Evolutionary conservation across 2,797 vertebrate genomes (phyloP), one percentile per base, ranked within the genome.

Genomic region (Enteromius radiatus): DNA sequence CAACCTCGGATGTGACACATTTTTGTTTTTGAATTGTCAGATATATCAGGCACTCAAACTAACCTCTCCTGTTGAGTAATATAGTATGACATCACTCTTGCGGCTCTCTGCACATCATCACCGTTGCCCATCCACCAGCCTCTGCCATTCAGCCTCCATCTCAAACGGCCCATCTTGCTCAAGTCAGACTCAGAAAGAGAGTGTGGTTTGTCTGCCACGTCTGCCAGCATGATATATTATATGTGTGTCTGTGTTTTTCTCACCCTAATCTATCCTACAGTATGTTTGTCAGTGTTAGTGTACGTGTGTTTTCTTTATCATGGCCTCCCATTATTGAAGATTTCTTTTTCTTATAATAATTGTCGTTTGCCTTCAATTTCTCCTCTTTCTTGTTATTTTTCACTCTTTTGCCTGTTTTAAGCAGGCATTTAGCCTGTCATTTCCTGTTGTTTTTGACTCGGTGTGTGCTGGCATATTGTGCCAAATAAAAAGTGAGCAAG

Each of bases 181-280:
- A 95, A 96, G 93, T 95, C 95, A 95, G 95, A 95, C 95, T 96
- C 95, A 95, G 95, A 96, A 96, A 96, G 94, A 94, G 86, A 89
- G 93, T 93, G 92, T 94, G 93, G 84, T 94, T 90, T 90, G 93
- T 94, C 93, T 93, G 89, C 92, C 88, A 91, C 91, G 88, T 93
- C 90, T 91, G 88, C 88, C 92, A 89, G 93, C 89, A 88, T 84
- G 86, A 76, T 91, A 80, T 82, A 83, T 81, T 67, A 52, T 67
- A 52, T 81, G 21, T 84, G 78, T 74, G 77, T 79, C 1, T 76
- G 76, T 83, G 63, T 73, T 33, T 86, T 71, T 69, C 65, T 75
- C 78, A 64, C 76, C 26, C 64, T 41, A 79, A 49, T 76, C 59
- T 82, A 36, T 63, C 12, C 85, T 70, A 77, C 56, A 61, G 26